Conservation (phyloP, 2,888 invertebrate genomes). For the Proisotoma minuta region DNA sequence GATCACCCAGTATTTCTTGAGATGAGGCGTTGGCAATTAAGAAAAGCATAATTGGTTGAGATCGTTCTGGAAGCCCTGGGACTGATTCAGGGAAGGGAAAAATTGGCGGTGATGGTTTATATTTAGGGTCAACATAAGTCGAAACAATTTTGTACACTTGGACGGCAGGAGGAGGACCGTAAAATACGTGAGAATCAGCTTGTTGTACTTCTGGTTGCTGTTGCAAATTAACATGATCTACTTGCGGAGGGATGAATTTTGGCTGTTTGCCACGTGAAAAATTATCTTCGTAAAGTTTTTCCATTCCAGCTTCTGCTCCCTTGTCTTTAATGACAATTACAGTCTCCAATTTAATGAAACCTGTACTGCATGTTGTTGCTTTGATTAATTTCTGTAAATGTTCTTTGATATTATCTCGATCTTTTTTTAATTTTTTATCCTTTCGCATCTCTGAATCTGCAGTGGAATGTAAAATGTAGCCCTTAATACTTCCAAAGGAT, state of each 20-base stretch:
- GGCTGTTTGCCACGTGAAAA: constrained; percentile 34
- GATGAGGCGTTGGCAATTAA: constrained; percentile 24
- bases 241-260: constrained; percentile 36
- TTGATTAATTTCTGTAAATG: constrained; percentile 40
- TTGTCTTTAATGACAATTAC: constrained; percentile 35
- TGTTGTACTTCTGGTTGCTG: constrained; percentile 14
- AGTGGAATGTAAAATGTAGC: constrained; percentile 39
- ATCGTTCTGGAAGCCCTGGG: constrained; percentile 41
- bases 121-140: constrained; percentile 39
- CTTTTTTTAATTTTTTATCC: too few species aligned
- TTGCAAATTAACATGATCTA: not conserved
- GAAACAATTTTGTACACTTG: constrained; percentile 29
- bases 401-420: constrained; percentile 28
- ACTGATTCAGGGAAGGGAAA: constrained; percentile 42
- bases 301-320: constrained; percentile 42
- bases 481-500: constrained; percentile 41
- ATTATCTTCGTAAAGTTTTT: constrained; percentile 32
- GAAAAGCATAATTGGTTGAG: constrained; percentile 42
- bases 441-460: constrained; percentile 27
- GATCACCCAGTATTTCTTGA: constrained; percentile 20
- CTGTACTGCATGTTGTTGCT: constrained; percentile 39
- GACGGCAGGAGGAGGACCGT: constrained; percentile 15
- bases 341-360: constrained; percentile 37
- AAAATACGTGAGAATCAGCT: not conserved
- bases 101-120: constrained; percentile 34